Conservation (phyloP, 2,797 vertebrate genomes). For the Spea hammondii region DNA sequence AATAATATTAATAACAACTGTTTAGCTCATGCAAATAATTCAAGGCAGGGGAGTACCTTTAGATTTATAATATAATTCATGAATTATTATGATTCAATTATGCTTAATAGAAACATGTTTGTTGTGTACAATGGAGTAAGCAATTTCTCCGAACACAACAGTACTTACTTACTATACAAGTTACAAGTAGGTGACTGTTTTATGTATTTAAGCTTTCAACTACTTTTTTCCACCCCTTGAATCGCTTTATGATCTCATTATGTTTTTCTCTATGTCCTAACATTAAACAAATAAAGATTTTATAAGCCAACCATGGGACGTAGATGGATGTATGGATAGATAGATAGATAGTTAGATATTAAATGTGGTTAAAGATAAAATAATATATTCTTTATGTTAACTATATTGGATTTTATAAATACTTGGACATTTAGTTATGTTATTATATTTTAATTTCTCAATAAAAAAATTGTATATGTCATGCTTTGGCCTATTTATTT, state of each 20-base stretch:
- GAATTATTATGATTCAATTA: constrained; percentile 48
- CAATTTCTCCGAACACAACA: constrained; percentile 23
- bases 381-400: no score
- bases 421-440: no score
- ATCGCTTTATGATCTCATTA: constrained; percentile 37
- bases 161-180: constrained; percentile 42
- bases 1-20: constrained; percentile 44
- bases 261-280: constrained; percentile 5
- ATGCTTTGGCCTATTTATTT: no score
- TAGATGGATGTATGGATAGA: no score
- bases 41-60: constrained; percentile 29
- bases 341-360: no score
- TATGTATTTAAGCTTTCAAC: constrained; percentile 25
- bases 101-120: constrained; percentile 49
- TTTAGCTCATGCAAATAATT: constrained; percentile 45
- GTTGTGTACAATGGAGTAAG: constrained; percentile 39
- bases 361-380: no score
- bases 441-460: no score
- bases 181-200: constrained; percentile 35
- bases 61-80: constrained; percentile 36
- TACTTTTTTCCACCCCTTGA: constrained; percentile 39
- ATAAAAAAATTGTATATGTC: no score
- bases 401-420: no score
- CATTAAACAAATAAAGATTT: constrained; percentile 6
- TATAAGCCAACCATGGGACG: not conserved